phyloP scores from a whole-genome alignment of 2,888 invertebrate species.

The Sinotaia quadrata region DNA sequence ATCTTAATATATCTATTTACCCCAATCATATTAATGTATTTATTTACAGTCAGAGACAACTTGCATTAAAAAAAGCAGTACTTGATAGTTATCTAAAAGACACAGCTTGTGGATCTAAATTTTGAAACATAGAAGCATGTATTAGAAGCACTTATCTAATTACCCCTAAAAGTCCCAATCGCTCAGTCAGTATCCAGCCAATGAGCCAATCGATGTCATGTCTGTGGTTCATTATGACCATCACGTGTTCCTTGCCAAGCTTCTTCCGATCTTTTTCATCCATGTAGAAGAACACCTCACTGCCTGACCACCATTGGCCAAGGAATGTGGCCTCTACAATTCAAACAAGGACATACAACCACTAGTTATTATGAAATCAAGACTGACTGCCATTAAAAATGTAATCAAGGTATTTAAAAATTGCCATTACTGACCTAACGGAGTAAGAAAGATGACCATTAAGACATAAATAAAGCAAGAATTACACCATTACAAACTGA shows the following conservation, averaged over 20 bases:
- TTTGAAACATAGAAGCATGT: not conserved
- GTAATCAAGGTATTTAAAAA: not conserved
- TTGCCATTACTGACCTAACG: not conserved
- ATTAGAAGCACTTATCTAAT: no score
- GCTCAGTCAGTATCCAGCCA: slow-evolving; percentile 92
- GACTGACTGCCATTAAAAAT: no score
- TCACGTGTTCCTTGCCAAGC: slow-evolving; percentile 89
- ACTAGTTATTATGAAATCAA: not conserved
- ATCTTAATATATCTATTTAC: no score
- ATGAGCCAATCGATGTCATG: slow-evolving; percentile 97
- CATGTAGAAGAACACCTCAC: slow-evolving; percentile 82
- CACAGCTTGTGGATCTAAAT: not conserved
- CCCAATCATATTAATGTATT: no score
- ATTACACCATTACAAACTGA: no score
- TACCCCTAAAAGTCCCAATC: slow-evolving; percentile 86
- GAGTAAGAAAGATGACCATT: no score
- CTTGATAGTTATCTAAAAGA: no score
- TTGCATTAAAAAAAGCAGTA: no score
- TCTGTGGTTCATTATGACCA: slow-evolving; percentile 93
- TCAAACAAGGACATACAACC: slow-evolving; percentile 28
- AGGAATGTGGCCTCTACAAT: slow-evolving; percentile 89
- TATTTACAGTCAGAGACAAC: no score
- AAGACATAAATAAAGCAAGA: no score
- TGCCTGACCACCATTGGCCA: slow-evolving; percentile 93
- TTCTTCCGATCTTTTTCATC: slow-evolving; percentile 77